Evolutionary conservation across 53 echinoderm and acorn worm genomes (phyloP), one percentile per base, ranked within the genome.

Genomic region (Echinarachnius parma): DNA sequence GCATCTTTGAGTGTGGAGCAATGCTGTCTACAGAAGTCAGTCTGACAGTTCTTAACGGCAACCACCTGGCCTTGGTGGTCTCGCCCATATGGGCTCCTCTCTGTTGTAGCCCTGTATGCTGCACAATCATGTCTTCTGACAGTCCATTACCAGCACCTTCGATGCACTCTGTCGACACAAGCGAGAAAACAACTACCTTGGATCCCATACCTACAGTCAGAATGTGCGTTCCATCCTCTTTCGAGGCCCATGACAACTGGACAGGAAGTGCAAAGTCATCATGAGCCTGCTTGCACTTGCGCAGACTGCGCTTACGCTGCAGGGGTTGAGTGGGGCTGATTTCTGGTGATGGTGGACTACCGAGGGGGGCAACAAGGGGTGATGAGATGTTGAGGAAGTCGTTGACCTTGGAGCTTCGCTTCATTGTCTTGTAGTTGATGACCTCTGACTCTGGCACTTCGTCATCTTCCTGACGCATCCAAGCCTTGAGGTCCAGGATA

Each of bases 191-290:
- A 5, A 80, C 76, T 10, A 98, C 82, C 65, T 82, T 88, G 53
- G 78, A 80, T 5, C 98, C 96, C 55, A 91, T 76, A 28, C 91
- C 91, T 8, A 98, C 86, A 9, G 98, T 98, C 24, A 98, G 66
- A 28, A 98, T 82, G 44, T 98, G 88, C 19, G 98, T 85, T 8
- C 98, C 91, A 57, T 91, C 98, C 48, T 98, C 98, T 55, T 98
- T 98, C 32, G 91, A 92, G 28, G 82, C 88, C 98, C 98, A 98
- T 5, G 85, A 88, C 21, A 98, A 45, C 62, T 98, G 98, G 10
- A 98, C 88, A 30, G 94, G 86, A 16, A 84, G 75, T 39, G 55
- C 65, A 23, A 47, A 66, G 29, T 58, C 69, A 36, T 60, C 46
- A 1, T 75, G 69, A 5, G 23, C 18, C 44, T 55, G 72, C 44